Conservation (phyloP, 1,140 invertebrate genomes). For the Panonychus citri region DNA sequence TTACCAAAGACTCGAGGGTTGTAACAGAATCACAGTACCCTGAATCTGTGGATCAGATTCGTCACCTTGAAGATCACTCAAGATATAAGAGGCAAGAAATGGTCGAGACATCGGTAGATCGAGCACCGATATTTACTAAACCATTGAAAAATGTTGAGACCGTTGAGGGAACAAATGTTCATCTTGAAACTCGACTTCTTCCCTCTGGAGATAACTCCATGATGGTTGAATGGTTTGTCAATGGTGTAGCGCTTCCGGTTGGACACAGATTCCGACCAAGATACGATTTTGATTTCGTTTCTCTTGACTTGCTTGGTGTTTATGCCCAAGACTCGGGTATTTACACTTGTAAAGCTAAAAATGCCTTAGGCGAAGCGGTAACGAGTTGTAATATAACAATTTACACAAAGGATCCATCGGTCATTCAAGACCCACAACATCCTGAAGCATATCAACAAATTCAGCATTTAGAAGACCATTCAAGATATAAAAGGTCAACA, state of each 20-base stretch:
- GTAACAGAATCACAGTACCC: conserved; percentile 43
- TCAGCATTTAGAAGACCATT: conserved; percentile 59
- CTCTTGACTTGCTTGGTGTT: conserved; percentile 78
- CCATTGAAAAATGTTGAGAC: conserved; percentile 54
- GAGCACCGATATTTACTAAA: conserved; percentile 46
- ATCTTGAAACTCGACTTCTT: conserved; percentile 83
- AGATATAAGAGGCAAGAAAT: conserved; percentile 38
- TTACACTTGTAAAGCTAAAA: conserved; percentile 28
- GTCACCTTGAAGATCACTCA: conserved; percentile 66
- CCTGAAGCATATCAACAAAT: conserved; percentile 65
- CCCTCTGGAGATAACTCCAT: conserved; percentile 86
- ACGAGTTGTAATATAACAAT: conserved; percentile 34
- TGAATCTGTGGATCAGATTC: conserved; percentile 75
- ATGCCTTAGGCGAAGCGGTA: conserved; percentile 25
- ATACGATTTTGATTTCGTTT: conserved; percentile 85
- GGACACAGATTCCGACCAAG: conserved; percentile 69
- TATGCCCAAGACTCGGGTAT: conserved; percentile 15
- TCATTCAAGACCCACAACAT: conserved; percentile 61
- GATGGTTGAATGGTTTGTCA: conserved; percentile 94
- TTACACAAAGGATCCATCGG: conserved; percentile 43
- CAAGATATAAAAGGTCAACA: not conserved
- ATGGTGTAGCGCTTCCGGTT: conserved; percentile 40
- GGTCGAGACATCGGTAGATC: conserved; percentile 28
- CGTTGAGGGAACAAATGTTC: conserved; percentile 32
- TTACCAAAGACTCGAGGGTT: conserved; percentile 31